phyloP scores from a whole-genome alignment of 2,797 vertebrate species.

The Telmatherina bonti region DNA sequence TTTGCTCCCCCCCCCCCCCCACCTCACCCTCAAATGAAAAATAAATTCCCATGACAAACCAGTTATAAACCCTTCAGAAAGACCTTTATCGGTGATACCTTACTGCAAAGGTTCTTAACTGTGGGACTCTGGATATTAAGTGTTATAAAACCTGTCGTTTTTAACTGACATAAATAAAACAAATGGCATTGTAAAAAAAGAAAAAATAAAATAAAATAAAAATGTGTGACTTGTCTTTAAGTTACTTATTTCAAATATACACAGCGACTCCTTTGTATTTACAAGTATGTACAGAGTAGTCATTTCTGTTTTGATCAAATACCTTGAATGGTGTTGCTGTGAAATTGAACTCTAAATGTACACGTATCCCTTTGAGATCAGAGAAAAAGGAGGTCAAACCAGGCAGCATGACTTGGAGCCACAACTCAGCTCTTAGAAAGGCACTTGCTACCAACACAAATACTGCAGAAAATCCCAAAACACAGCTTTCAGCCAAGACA shows the following conservation, averaged over 20 bases:
- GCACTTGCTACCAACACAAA: slow-evolving; percentile 97
- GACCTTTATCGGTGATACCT: slow-evolving; percentile 70
- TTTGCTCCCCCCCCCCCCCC: background rate
- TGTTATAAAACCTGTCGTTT: slow-evolving; percentile 90
- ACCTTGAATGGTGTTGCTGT: slow-evolving; percentile 85
- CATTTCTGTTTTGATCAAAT: slow-evolving; percentile 88
- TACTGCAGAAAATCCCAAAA: slow-evolving; percentile 84
- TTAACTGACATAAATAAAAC: slow-evolving; percentile 91
- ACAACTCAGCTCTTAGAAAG: slow-evolving; percentile 86
- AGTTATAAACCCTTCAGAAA: slow-evolving; percentile 76
- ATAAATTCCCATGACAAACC: slow-evolving; percentile 36
- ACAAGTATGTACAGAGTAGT: slow-evolving; percentile 93
- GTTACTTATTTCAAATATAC: slow-evolving; percentile 99
- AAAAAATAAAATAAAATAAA: slow-evolving; percentile 80
- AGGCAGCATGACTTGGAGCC: slow-evolving; percentile 79
- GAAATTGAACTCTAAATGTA: slow-evolving; percentile 81
- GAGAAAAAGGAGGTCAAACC: slow-evolving; percentile 81
- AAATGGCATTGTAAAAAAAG: slow-evolving; percentile 90
- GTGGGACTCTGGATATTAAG: slow-evolving; percentile 78
- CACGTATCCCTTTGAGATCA: slow-evolving; percentile 78
- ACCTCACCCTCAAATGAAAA: no score
- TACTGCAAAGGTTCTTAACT: slow-evolving; percentile 79
- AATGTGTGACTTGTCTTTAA: slow-evolving; percentile 92
- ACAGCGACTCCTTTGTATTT: slow-evolving; percentile 99
- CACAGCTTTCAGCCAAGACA: slow-evolving; percentile 72